A percentile compares a stretch with the other conserved stretches of the same genome.
Evolutionary conservation across 2,888 invertebrate species (phyloP).

Genomic region (Rhimphoctona megacephalus): DNA sequence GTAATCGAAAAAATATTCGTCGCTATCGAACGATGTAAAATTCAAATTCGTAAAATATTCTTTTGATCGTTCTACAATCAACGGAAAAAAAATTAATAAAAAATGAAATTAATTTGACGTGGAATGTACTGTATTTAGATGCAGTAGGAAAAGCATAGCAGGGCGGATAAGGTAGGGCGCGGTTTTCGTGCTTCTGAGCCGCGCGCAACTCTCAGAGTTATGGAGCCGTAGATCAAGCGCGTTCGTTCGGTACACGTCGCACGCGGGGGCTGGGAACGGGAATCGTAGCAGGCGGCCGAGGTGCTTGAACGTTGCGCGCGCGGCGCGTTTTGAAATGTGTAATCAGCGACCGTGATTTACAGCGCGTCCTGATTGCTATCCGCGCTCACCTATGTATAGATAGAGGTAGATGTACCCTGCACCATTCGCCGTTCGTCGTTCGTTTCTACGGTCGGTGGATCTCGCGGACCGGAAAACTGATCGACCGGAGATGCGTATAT

Average conservation of each 20-base stretch:
- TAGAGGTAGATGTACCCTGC: slow-evolving; percentile 8
- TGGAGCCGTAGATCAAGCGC: slow-evolving; percentile 81
- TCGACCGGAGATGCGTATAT: slow-evolving; percentile 59
- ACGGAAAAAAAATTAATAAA: background rate
- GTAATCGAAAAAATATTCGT: background rate
- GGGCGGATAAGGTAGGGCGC: slow-evolving; percentile 64
- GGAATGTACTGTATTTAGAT: slow-evolving; percentile 37
- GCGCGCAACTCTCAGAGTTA: slow-evolving; percentile 75
- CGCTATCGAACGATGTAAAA: background rate
- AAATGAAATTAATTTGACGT: background rate
- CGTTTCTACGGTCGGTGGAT: slow-evolving; percentile 62
- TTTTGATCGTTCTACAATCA: background rate
- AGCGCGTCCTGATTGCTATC: slow-evolving; percentile 80
- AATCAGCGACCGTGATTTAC: slow-evolving; percentile 82
- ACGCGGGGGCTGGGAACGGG: slow-evolving; percentile 53
- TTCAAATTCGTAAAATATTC: background rate
- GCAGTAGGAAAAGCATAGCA: slow-evolving; percentile 46
- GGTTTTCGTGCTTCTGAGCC: slow-evolving; percentile 65
- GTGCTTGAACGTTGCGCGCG: slow-evolving; percentile 51
- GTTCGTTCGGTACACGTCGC: slow-evolving; percentile 72
- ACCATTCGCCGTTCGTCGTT: slow-evolving; percentile 49
- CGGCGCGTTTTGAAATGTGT: slow-evolving; percentile 82
- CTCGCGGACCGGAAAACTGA: slow-evolving; percentile 70
- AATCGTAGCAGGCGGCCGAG: slow-evolving; percentile 54
- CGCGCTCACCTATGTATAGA: slow-evolving; percentile 60